phyloP scores from a whole-genome alignment of 2,888 invertebrate genomes.

The Dasysyrphus tricinctus region DNA sequence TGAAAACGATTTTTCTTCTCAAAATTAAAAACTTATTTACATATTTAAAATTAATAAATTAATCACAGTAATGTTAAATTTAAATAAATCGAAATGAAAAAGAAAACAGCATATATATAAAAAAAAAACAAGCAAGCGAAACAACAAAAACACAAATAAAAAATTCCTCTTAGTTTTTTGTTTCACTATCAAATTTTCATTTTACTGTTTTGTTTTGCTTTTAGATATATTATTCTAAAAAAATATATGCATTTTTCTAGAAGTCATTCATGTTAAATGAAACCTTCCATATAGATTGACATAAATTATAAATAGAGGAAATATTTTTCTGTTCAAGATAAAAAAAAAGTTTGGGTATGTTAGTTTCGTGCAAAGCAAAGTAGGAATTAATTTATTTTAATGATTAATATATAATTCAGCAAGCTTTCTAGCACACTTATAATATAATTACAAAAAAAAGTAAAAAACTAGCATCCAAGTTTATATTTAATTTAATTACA shows the following conservation, averaged over 20 bases:
- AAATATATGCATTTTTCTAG: slow-evolving; percentile 45
- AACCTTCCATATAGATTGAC: slow-evolving; percentile 24
- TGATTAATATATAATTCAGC: slow-evolving; percentile 54
- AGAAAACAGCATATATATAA: slow-evolving; percentile 47
- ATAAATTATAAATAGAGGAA: slow-evolving; percentile 41
- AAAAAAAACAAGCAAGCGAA: slow-evolving; percentile 59
- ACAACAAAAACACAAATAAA: slow-evolving; percentile 59
- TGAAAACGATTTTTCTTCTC: slow-evolving; percentile 68
- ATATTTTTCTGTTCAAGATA: slow-evolving; percentile 23
- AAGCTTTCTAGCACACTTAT: slow-evolving; percentile 48
- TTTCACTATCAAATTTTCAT: slow-evolving; percentile 55
- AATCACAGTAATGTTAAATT: slow-evolving; percentile 67
- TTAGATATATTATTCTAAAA: slow-evolving; percentile 41
- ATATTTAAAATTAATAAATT: slow-evolving; percentile 35
- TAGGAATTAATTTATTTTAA: slow-evolving; percentile 51
- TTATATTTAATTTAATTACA: slow-evolving; percentile 21
- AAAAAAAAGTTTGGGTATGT: slow-evolving; percentile 51
- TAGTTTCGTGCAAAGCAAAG: slow-evolving; percentile 67
- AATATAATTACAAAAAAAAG: slow-evolving; percentile 40
- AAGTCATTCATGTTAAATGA: slow-evolving; percentile 22
- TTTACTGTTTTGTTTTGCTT: slow-evolving; percentile 46
- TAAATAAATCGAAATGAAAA: slow-evolving; percentile 49
- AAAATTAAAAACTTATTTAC: slow-evolving; percentile 43
- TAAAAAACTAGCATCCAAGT: slow-evolving; percentile 55
- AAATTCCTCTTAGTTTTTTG: slow-evolving; percentile 49